These are phyloP conservation scores for Agrochola lota DNA, from an alignment of 2,888 invertebrate species.

Conservation along the genomic window DNA sequence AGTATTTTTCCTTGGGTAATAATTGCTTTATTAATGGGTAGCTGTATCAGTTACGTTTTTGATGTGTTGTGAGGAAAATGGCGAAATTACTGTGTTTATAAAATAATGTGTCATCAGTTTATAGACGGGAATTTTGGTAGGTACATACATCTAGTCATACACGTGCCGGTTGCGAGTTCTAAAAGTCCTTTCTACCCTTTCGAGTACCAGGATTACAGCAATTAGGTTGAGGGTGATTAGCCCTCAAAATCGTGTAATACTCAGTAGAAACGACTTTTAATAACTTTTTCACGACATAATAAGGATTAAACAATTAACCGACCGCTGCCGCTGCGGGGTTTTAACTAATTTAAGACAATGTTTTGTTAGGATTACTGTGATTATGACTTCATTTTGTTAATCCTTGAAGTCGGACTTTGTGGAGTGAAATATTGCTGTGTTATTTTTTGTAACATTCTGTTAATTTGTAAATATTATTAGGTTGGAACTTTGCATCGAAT, in stretches of 20 bases:
- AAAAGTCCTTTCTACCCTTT: background rate
- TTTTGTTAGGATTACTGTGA: constrained; percentile 47
- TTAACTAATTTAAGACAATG: constrained; percentile 34
- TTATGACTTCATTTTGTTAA: constrained; percentile 41
- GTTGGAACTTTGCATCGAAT: background rate
- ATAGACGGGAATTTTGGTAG: background rate
- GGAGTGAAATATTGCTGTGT: background rate
- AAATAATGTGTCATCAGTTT: background rate
- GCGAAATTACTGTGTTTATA: background rate
- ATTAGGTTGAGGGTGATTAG: constrained; percentile 11
- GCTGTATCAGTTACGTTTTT: constrained; percentile 13
- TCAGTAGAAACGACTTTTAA: constrained; percentile 24
- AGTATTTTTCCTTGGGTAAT: constrained; percentile 15
- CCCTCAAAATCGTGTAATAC: constrained; percentile 21
- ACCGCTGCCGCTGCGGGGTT: constrained; percentile 14
- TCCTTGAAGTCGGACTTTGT: constrained; percentile 3
- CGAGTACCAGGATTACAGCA: constrained; percentile 6
- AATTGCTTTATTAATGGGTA: constrained; percentile 32
- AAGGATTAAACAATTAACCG: constrained; percentile 56
- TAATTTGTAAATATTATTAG: background rate
- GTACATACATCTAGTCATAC: background rate
- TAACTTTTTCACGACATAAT: constrained; percentile 43
- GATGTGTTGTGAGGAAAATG: background rate
- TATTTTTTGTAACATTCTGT: background rate
- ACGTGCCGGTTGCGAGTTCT: background rate